Conservation (phyloP, 1,140 invertebrate genomes). For the Dryas iulia region DNA sequence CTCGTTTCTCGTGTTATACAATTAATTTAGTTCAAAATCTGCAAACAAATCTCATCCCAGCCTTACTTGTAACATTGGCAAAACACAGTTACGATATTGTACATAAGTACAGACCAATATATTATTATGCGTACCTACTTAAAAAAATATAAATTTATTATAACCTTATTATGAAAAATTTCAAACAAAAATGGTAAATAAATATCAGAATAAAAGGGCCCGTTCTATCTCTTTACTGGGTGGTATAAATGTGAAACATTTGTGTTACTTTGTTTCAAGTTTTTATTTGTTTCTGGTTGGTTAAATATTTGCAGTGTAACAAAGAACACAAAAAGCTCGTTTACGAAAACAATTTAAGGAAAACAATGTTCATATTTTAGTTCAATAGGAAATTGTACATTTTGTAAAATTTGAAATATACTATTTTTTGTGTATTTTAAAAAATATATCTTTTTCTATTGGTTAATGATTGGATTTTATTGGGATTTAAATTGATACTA, state of each 20-base stretch:
- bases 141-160: background rate
- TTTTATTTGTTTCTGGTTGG: constrained; percentile 3
- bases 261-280: constrained; percentile 5
- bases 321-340: constrained; percentile 10
- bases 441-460: background rate
- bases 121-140: too few species aligned
- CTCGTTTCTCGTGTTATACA: too few species aligned
- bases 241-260: constrained; percentile 12
- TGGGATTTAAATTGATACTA: too few species aligned
- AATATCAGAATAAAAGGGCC: background rate
- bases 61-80: too few species aligned
- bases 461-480: too few species aligned
- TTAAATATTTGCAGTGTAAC: constrained; percentile 19
- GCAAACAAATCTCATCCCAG: too few species aligned
- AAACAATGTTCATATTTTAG: constrained; percentile 3
- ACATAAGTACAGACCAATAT: too few species aligned
- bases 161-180: too few species aligned
- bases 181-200: background rate
- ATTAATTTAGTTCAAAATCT: too few species aligned
- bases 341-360: constrained; percentile 15
- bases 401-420: background rate
- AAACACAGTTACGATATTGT: too few species aligned
- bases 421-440: background rate
- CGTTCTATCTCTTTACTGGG: background rate
- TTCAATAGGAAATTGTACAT: constrained; percentile 13